Evolutionary conservation across 2,888 invertebrate genomes (phyloP).

Genomic region (Nemoura dubitans): DNA sequence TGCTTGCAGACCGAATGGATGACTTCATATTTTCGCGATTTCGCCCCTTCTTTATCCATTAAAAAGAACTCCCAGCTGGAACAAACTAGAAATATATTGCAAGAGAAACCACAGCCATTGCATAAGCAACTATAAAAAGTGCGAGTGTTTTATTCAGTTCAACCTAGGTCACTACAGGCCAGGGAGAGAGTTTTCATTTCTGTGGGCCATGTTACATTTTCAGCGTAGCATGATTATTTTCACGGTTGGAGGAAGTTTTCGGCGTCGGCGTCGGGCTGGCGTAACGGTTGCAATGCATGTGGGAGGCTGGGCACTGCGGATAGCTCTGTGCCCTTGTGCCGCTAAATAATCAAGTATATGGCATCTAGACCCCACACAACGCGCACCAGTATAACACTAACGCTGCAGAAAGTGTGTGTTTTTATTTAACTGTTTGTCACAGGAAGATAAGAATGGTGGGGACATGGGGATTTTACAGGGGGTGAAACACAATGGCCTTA

Average conservation of each 20-base stretch:
- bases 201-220: background rate
- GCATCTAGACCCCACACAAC: background rate
- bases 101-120: background rate
- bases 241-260: background rate
- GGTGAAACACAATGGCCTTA: background rate
- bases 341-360: background rate
- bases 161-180: background rate
- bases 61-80: background rate
- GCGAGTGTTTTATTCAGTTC: background rate
- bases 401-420: background rate
- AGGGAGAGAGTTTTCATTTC: background rate
- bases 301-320: background rate
- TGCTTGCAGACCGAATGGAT: background rate
- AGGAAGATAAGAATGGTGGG: background rate
- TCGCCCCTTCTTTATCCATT: background rate
- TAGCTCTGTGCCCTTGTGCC: background rate
- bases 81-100: background rate
- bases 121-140: background rate
- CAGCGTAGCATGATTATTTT: background rate
- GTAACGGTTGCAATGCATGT: background rate
- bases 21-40: background rate
- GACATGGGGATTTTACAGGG: background rate
- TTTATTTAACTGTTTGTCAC: slow-evolving; percentile 7
- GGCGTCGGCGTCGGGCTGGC: background rate
- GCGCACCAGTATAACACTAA: background rate